A percentile compares a stretch with the other conserved stretches of the same genome.
Evolutionary conservation across 2,888 invertebrate genomes (phyloP).

Genomic region (Amphipyra berbera): DNA sequence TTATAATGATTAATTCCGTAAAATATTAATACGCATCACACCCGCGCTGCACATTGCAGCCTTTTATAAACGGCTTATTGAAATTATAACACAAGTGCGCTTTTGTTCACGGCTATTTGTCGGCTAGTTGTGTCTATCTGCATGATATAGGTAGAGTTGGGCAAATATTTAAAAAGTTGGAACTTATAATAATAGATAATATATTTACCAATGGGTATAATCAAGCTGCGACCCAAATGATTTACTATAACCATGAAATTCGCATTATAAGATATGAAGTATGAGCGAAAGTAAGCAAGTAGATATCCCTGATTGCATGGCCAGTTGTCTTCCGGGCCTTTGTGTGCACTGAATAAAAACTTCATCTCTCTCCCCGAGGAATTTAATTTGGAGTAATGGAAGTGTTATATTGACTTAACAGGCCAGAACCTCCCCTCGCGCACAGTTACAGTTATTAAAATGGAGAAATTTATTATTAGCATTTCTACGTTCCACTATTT

Average conservation of each 20-base stretch:
- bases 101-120: constrained; percentile 77
- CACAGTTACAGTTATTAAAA: constrained; percentile 89
- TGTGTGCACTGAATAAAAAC: constrained; percentile 86
- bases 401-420: constrained; percentile 90
- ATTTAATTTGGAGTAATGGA: constrained; percentile 90
- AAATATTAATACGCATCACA: constrained; percentile 89
- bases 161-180: background rate
- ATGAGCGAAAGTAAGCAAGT: constrained; percentile 50
- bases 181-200: background rate
- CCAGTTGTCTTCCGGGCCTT: constrained; percentile 78
- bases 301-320: constrained; percentile 67
- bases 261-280: constrained; percentile 28
- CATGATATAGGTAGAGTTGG: background rate
- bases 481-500: constrained; percentile 87
- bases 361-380: constrained; percentile 88
- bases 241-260: no score
- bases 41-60: constrained; percentile 84
- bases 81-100: constrained; percentile 81
- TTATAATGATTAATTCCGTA: constrained; percentile 90
- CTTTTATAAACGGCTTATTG: constrained; percentile 80
- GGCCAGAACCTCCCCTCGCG: constrained; percentile 87
- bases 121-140: constrained; percentile 37
- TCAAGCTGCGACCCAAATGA: no score
- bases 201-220: no score
- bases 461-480: constrained; percentile 90